Percentiles rank a stretch among this genome's conserved stretches.
Evolutionary conservation across 35 echinoderm and acorn worm genomes (phyloP).

Genomic region (Ophiothrix spiculata): DNA sequence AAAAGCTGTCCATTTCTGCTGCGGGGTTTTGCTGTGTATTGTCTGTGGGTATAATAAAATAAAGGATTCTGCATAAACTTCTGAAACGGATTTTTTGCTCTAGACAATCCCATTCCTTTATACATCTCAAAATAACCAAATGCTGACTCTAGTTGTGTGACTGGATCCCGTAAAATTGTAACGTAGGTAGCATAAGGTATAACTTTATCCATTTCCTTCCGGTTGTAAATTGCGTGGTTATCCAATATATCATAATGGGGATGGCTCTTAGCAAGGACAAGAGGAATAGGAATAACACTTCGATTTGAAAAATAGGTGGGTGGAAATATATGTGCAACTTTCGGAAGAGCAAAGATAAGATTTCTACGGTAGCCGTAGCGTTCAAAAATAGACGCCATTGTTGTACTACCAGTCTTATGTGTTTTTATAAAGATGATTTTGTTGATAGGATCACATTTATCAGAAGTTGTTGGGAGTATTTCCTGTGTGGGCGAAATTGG

Average conservation of each 20-base stretch:
- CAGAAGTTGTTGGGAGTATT: too few relatives aligned
- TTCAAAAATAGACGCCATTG: conserved; percentile 46
- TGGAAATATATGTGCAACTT: conserved; percentile 8
- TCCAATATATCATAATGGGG: conserved; percentile 40
- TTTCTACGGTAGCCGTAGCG: conserved; percentile 40
- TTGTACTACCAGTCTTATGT: conserved; percentile 63
- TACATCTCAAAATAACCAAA: conserved; percentile 64
- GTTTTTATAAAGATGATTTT: conserved; percentile 60
- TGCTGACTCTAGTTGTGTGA: conserved; percentile 58
- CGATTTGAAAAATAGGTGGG: background rate
- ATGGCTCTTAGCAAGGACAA: background rate
- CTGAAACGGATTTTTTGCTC: conserved; percentile 24
- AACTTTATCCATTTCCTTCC: conserved; percentile 47
- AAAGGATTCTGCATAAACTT: conserved; percentile 60
- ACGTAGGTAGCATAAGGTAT: conserved; percentile 65
- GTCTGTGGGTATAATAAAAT: conserved; percentile 30
- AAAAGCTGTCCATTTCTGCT: conserved; percentile 67
- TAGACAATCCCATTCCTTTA: conserved; percentile 6
- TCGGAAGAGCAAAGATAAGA: conserved; percentile 15
- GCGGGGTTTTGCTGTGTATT: conserved; percentile 14
- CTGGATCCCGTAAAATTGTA: conserved; percentile 64
- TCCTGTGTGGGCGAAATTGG: too few relatives aligned
- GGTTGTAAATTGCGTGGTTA: conserved; percentile 65
- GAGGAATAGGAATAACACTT: background rate
- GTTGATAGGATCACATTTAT: background rate